phyloP scores from a whole-genome alignment of 1,140 invertebrate species.

The Trichonephila clavata region DNA sequence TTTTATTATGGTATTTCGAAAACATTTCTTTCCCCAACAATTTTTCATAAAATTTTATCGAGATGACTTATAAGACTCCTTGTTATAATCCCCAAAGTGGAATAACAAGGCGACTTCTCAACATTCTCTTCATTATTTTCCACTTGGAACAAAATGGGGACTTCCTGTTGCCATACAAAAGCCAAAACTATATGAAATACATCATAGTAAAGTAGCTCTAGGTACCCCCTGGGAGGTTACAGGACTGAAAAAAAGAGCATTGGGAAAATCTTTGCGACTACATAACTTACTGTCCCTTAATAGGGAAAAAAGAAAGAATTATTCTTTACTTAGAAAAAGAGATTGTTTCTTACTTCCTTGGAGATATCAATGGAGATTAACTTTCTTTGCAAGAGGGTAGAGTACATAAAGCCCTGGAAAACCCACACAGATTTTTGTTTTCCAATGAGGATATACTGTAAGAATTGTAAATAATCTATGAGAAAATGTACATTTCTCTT shows the following conservation, averaged over 20 bases:
- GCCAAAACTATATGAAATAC: not conserved
- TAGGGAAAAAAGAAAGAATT: not conserved
- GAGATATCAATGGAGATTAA: not conserved
- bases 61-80: too few relatives aligned
- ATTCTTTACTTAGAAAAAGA: not conserved
- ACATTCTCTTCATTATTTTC: not conserved
- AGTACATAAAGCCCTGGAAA: not conserved
- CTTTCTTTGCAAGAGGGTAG: not conserved
- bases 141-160: not conserved
- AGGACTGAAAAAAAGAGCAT: not conserved
- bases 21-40: too few relatives aligned
- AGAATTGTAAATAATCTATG: not conserved
- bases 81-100: too few relatives aligned
- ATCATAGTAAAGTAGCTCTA: not conserved
- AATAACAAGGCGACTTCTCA: not conserved
- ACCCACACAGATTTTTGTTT: not conserved
- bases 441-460: not conserved
- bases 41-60: too few relatives aligned
- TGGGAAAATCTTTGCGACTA: not conserved
- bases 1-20: too few relatives aligned
- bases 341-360: not conserved
- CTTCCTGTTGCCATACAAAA: not conserved
- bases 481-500: not conserved
- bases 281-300: not conserved
- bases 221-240: not conserved